Evolutionary conservation across 1,140 invertebrate genomes (phyloP), one percentile per base, ranked within the genome.

Genomic region (Pseudomyrmex flavicornis): DNA sequence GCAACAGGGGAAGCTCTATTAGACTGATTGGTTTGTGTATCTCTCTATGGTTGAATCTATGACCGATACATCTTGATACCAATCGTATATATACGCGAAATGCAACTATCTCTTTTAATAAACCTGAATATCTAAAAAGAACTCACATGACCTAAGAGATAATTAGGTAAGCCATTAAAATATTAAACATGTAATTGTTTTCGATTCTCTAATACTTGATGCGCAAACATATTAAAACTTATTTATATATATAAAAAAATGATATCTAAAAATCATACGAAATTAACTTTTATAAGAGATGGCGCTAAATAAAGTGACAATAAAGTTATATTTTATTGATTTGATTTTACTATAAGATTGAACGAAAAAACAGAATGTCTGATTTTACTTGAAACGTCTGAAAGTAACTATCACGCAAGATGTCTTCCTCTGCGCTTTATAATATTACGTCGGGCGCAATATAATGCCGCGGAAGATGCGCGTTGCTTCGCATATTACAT

Each of bases 11-110:
- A 90, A 84, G 90, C 88, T 90, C 89, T 90, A 90, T 90, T 90
- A 90, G 88, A 84, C 88, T 88, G 89, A 90, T 90, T 90, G 88
- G 86, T 84, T 88, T 90, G 88, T 90, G 88, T 82, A 82, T 77
- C 61, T 86, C 61, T 84, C 70, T 65, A 58, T 35, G 56, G 70
- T 66, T 89, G 74, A 82, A 72, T 86, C 80, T 73, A 46, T 26
- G 76, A 35, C 61, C 80, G 84, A 89, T 90, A 85, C 79, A 83
- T 85, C 85, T 85, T 87, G 84, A 69, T 88, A 83, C 59, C 61
- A 72, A 62, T 35, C 54, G 52, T 44, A 79, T 5, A 35, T 35
- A 35, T 35, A 35, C 69, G 59, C 68, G 62, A 83, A 77, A 46
- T 70, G 59, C 58, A 76, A 66, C 58, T 79, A 44, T 68, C 72